A percentile compares a stretch with the other conserved stretches of the same genome.
phyloP scores from a whole-genome alignment of 2,797 vertebrate species.

The Galaxias olidus region DNA sequence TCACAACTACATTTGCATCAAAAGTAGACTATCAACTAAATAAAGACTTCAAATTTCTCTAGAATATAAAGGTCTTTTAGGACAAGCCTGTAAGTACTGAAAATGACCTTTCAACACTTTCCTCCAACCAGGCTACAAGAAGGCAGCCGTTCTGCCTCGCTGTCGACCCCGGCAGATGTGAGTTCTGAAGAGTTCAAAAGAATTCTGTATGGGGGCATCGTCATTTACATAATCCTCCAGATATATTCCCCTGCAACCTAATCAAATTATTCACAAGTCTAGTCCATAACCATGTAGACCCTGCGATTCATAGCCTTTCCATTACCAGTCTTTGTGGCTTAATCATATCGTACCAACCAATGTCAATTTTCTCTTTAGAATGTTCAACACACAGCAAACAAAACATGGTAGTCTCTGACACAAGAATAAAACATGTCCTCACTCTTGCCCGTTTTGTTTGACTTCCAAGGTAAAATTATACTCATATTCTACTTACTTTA shows the following conservation, averaged over 20 bases:
- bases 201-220: conserved; percentile 81
- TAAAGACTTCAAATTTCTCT: conserved; percentile 77
- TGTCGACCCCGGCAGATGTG: conserved; percentile 85
- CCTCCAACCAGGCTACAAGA: conserved; percentile 72
- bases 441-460: conserved; percentile 68
- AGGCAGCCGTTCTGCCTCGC: conserved; percentile 79
- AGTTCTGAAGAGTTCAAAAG: conserved; percentile 87
- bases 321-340: conserved; percentile 71
- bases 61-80: conserved; percentile 74
- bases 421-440: conserved; percentile 61
- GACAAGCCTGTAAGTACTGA: conserved; percentile 79
- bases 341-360: conserved; percentile 80
- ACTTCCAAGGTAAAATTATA: conserved; percentile 60
- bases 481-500: conserved; percentile 68
- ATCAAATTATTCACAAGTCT: conserved; percentile 87
- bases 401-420: conserved; percentile 68
- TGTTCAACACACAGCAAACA: conserved; percentile 64
- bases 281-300: conserved; percentile 81
- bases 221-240: conserved; percentile 87
- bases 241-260: conserved; percentile 86
- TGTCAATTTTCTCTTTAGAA: conserved; percentile 81
- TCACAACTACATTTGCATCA: conserved; percentile 78
- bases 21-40: conserved; percentile 21
- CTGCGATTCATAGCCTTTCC: conserved; percentile 74
- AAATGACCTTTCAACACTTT: conserved; percentile 83